Conservation (phyloP, 2,113 vertebrate genomes). For the Henicopernis longicauda region DNA sequence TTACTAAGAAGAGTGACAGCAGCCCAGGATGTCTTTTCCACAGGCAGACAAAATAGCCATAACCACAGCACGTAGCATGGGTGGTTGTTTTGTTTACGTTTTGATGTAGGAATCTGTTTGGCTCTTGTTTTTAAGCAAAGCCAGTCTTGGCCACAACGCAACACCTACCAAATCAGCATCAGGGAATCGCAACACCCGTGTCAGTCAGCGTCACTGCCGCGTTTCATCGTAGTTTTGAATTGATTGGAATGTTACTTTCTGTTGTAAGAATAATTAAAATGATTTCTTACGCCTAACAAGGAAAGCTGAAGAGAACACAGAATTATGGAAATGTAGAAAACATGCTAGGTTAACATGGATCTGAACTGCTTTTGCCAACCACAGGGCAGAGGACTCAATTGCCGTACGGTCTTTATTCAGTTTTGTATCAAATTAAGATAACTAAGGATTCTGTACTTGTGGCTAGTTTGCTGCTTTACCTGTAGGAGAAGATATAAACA, state of each 20-base stretch:
- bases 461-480: neutral
- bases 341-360: neutral
- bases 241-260: neutral
- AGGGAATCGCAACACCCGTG: neutral
- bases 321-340: neutral
- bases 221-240: neutral
- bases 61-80: neutral
- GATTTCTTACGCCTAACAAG: neutral
- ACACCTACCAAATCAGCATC: neutral
- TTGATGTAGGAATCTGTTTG: neutral
- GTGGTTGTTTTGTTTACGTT: neutral
- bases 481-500: neutral
- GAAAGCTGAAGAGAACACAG: neutral
- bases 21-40: neutral
- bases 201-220: neutral
- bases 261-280: neutral
- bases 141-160: neutral
- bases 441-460: neutral
- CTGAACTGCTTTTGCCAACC: neutral
- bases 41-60: neutral
- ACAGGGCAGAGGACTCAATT: neutral
- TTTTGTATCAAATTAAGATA: neutral
- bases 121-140: neutral
- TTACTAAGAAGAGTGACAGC: neutral
- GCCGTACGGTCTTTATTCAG: neutral